These are phyloP conservation scores for Hoplodrina ambigua DNA, from an alignment of 2,888 invertebrate species.

Conservation along the genomic window DNA sequence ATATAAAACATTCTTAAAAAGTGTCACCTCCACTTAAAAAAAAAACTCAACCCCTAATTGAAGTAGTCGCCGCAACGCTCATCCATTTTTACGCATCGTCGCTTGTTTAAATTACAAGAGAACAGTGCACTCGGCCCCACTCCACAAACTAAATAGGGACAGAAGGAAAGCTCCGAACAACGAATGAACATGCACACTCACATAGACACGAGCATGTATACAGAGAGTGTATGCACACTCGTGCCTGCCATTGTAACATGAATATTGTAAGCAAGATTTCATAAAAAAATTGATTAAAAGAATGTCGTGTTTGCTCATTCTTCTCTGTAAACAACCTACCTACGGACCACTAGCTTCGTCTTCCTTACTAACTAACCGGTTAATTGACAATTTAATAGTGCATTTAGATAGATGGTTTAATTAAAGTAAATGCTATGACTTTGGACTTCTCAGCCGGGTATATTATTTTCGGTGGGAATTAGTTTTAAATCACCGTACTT, in stretches of 20 bases:
- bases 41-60: constrained; percentile 71
- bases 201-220: not conserved
- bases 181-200: not conserved
- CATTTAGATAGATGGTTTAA: no score
- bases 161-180: not conserved
- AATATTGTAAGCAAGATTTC: no score
- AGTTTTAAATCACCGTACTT: not conserved
- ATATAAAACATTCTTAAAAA: constrained; percentile 42
- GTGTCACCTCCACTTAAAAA: constrained; percentile 59
- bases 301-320: no score
- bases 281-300: no score
- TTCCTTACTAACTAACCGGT: no score
- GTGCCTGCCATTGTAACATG: not conserved
- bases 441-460: no score
- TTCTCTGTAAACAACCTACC: no score
- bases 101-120: constrained; percentile 84
- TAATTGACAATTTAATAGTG: no score
- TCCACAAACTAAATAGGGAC: not conserved
- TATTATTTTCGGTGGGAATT: no score
- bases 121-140: constrained; percentile 69
- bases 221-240: not conserved
- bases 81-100: constrained; percentile 84
- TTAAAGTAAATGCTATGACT: no score
- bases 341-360: no score
- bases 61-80: constrained; percentile 71